A percentile compares a stretch with the other conserved stretches of the same genome.
Evolutionary conservation across 1,140 invertebrate genomes (phyloP).

Genomic region (Habropoda laboriosa): DNA sequence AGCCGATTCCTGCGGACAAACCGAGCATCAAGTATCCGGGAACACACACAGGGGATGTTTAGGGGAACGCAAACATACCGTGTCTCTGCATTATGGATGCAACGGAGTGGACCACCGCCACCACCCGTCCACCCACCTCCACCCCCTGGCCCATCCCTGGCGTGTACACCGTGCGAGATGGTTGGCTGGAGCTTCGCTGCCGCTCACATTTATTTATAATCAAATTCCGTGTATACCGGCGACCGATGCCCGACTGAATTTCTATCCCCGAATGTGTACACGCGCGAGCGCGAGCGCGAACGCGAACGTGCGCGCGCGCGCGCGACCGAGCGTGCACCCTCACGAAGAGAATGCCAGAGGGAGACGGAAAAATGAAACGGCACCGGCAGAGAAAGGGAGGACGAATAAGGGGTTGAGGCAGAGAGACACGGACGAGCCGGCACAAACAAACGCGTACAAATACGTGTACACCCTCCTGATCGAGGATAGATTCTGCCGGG

Average conservation of each 20-base stretch:
- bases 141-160: conserved; percentile 1
- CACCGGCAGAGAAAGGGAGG: conserved; percentile 15
- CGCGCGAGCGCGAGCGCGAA: conserved; percentile 45
- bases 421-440: conserved; percentile 14
- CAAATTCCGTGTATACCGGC: conserved; percentile 80
- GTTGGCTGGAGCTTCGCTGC: conserved; percentile 61
- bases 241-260: conserved; percentile 76
- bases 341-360: conserved; percentile 25
- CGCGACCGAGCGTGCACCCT: conserved; percentile 6
- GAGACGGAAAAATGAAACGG: conserved; percentile 38
- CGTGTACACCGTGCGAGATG: conserved; percentile 66
- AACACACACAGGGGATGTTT: conserved; percentile 76
- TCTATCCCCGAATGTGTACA: conserved; percentile 72
- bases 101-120: conserved; percentile 76
- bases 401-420: conserved; percentile 5
- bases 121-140: conserved; percentile 41
- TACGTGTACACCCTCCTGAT: conserved; percentile 51
- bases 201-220: conserved; percentile 81
- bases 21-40: conserved; percentile 73
- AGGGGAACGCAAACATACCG: conserved; percentile 75
- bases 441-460: conserved; percentile 49
- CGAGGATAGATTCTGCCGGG: conserved; percentile 61
- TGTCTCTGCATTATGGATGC: conserved; percentile 80
- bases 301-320: conserved; percentile 13
- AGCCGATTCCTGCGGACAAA: conserved; percentile 75